phyloP scores from a whole-genome alignment of 2,113 vertebrate genomes.

The Cyanoderma ruficeps region DNA sequence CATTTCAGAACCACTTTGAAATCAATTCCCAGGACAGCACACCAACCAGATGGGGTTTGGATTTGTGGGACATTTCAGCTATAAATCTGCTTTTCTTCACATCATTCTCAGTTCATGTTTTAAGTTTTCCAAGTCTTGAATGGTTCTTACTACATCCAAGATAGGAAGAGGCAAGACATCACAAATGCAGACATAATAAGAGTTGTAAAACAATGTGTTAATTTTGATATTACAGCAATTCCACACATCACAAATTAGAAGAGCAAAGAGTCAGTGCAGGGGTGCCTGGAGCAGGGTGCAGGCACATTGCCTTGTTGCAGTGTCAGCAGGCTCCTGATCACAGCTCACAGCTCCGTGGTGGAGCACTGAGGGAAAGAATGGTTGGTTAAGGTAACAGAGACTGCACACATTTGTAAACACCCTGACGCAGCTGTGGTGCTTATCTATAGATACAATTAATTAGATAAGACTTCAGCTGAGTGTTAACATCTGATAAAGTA shows the following conservation, averaged over 20 bases:
- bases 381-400: not conserved
- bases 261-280: not conserved
- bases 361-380: not conserved
- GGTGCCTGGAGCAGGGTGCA: not conserved
- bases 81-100: slow-evolving; percentile 5
- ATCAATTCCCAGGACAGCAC: not conserved
- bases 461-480: not conserved
- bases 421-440: not conserved
- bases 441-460: not conserved
- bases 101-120: not conserved
- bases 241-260: not conserved
- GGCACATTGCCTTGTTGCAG: too few species aligned
- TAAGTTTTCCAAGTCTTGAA: not conserved
- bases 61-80: not conserved
- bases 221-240: not conserved
- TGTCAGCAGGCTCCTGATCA: not conserved
- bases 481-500: not conserved
- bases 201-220: not conserved
- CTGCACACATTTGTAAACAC: not conserved
- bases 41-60: not conserved
- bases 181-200: not conserved
- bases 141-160: not conserved
- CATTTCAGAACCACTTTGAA: slow-evolving; percentile 47
- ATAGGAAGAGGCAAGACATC: not conserved
- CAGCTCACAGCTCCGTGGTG: not conserved